Conservation (phyloP, 2,797 vertebrate species). For the Saguinus oedipus region DNA sequence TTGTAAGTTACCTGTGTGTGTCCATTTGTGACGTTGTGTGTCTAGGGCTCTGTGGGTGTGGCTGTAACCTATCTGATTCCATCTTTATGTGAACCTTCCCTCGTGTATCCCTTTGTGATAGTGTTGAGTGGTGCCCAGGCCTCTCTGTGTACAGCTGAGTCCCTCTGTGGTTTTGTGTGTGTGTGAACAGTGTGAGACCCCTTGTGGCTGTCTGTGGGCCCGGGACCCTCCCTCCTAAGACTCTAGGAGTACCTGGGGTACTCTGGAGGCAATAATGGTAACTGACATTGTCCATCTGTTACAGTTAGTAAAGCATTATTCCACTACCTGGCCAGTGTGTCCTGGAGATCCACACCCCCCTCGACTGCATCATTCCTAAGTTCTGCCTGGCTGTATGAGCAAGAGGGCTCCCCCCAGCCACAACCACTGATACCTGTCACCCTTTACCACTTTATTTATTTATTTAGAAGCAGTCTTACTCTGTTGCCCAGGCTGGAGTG, state of each 20-base stretch:
- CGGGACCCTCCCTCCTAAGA: background rate
- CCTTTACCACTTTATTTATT: background rate
- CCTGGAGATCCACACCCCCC: background rate
- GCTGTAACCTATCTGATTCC: background rate
- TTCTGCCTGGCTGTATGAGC: background rate
- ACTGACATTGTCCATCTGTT: background rate
- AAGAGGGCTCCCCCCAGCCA: background rate
- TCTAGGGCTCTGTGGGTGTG: background rate
- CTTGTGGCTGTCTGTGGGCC: background rate
- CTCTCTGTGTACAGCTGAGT: background rate
- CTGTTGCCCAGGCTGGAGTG: background rate
- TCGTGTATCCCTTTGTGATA: background rate
- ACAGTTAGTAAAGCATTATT: background rate
- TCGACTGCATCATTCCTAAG: background rate
- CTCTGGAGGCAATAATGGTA: background rate
- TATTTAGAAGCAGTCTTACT: background rate
- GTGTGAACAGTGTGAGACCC: background rate
- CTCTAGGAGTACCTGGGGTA: background rate
- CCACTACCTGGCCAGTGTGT: background rate
- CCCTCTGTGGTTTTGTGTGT: constrained; percentile 40
- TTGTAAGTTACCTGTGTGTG: background rate
- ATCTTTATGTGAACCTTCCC: background rate
- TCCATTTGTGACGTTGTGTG: background rate
- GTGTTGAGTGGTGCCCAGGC: background rate
- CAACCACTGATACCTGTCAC: background rate